These are phyloP conservation scores for Eumeta japonica DNA, from an alignment of 1,140 invertebrate genomes.

Conservation along the genomic window DNA sequence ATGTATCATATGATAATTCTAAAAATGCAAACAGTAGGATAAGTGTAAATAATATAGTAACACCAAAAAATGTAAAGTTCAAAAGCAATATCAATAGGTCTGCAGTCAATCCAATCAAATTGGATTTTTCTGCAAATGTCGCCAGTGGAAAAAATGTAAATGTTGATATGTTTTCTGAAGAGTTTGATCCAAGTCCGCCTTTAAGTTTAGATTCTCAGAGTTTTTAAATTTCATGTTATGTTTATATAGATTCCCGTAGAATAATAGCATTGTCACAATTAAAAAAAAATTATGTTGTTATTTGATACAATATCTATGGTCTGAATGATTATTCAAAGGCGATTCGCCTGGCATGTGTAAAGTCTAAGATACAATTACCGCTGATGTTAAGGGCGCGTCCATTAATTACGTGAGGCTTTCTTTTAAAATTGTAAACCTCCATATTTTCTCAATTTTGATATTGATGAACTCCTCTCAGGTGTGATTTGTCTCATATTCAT, in stretches of 20 bases:
- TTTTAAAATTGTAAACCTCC: no score
- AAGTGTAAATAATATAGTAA: neutral
- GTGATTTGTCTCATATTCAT: no score
- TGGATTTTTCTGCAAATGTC: slow-evolving; percentile 25
- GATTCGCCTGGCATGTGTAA: no score
- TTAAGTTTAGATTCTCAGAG: slow-evolving; percentile 49
- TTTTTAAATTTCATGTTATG: no score
- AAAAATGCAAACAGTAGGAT: neutral
- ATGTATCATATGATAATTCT: neutral
- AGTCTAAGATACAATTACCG: no score
- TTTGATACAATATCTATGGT: no score
- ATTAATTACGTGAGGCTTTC: no score
- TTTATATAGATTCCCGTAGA: no score
- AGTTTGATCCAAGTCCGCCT: slow-evolving; percentile 45
- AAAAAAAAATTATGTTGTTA: no score
- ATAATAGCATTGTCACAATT: no score
- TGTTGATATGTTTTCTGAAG: slow-evolving; percentile 36
- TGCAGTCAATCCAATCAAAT: slow-evolving; percentile 31
- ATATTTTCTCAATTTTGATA: neutral
- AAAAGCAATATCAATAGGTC: slow-evolving; percentile 13
- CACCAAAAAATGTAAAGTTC: neutral
- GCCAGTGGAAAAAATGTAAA: slow-evolving; percentile 10
- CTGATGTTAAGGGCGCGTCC: no score
- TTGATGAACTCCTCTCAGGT: slow-evolving; percentile 1
- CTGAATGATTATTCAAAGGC: no score